A percentile compares a stretch with the other conserved stretches of the same genome.
These are phyloP conservation scores for Drosophila quinaria DNA, from an alignment of 2,888 invertebrate genomes.

Conservation along the genomic window DNA sequence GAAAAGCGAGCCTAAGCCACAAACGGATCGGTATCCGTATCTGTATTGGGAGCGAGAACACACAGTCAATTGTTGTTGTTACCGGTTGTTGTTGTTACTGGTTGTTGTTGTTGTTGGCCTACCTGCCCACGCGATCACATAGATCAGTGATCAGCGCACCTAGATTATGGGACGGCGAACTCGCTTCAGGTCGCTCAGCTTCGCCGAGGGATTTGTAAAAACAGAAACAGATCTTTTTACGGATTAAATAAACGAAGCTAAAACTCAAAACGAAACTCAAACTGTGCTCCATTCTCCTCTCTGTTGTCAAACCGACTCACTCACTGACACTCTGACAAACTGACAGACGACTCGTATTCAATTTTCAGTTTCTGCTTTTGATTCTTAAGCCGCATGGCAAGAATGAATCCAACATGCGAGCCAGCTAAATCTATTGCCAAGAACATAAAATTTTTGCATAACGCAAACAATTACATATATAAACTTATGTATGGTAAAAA, in stretches of 20 bases:
- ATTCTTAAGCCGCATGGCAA: constrained; percentile 41
- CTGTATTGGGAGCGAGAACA: constrained; percentile 33
- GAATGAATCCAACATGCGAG: constrained; percentile 28
- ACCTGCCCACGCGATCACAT: constrained; percentile 64
- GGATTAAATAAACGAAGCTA: constrained; percentile 74
- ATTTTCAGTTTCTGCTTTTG: not conserved
- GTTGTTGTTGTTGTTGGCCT: constrained; percentile 33
- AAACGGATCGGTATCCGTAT: constrained; percentile 45
- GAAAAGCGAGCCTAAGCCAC: constrained; percentile 80
- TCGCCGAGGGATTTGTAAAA: constrained; percentile 73
- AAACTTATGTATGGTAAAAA: not conserved
- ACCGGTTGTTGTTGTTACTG: not conserved
- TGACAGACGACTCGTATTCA: constrained; percentile 20
- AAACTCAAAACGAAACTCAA: constrained; percentile 16
- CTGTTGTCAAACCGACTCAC: too few relatives aligned
- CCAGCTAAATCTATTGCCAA: constrained; percentile 8
- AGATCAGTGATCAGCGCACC: constrained; percentile 65
- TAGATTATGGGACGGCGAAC: constrained; percentile 58
- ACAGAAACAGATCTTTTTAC: constrained; percentile 75
- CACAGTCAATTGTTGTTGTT: constrained; percentile 30
- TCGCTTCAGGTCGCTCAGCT: constrained; percentile 6
- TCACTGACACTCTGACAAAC: constrained; percentile 2
- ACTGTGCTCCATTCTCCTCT: constrained; percentile 20
- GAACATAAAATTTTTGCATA: constrained; percentile 5
- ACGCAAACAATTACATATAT: not conserved